Percentiles rank a stretch among this genome's conserved stretches.
phyloP scores from a whole-genome alignment of 2,113 vertebrate genomes.

The Dipodomys spectabilis region DNA sequence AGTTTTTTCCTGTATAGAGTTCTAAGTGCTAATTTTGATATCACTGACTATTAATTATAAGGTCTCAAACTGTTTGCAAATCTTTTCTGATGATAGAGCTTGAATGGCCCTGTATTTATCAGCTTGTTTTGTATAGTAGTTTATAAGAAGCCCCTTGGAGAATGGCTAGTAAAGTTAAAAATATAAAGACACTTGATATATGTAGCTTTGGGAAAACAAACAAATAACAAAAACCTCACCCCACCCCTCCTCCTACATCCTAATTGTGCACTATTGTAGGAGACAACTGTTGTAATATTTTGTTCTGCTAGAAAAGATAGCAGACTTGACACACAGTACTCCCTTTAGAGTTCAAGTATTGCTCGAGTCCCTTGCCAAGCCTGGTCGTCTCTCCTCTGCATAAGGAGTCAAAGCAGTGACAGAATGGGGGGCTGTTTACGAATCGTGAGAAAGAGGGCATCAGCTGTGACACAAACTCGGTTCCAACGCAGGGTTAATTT shows the following conservation, averaged over 20 bases:
- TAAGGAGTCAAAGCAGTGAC: constrained; percentile 82
- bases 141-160: constrained; percentile 73
- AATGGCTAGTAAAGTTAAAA: constrained; percentile 75
- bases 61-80: constrained; percentile 86
- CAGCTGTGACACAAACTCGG: constrained; percentile 86
- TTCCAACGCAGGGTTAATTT: constrained; percentile 89
- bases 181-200: constrained; percentile 57
- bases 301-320: constrained; percentile 72
- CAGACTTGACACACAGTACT: constrained; percentile 71
- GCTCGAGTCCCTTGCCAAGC: constrained; percentile 79
- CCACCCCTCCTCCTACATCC: constrained; percentile 64
- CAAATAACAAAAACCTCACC: not conserved
- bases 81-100: constrained; percentile 85
- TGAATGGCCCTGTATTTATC: constrained; percentile 84
- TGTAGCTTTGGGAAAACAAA: constrained; percentile 40
- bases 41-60: constrained; percentile 86
- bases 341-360: constrained; percentile 81
- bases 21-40: constrained; percentile 89
- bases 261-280: constrained; percentile 70
- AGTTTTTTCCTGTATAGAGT: constrained; percentile 84
- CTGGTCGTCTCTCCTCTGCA: constrained; percentile 72
- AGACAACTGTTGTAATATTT: not conserved
- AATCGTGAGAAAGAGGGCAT: constrained; percentile 83
- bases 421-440: constrained; percentile 83
- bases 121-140: constrained; percentile 73